Conservation (phyloP, 2,797 vertebrate genomes). For the Galagoides demidoff region DNA sequence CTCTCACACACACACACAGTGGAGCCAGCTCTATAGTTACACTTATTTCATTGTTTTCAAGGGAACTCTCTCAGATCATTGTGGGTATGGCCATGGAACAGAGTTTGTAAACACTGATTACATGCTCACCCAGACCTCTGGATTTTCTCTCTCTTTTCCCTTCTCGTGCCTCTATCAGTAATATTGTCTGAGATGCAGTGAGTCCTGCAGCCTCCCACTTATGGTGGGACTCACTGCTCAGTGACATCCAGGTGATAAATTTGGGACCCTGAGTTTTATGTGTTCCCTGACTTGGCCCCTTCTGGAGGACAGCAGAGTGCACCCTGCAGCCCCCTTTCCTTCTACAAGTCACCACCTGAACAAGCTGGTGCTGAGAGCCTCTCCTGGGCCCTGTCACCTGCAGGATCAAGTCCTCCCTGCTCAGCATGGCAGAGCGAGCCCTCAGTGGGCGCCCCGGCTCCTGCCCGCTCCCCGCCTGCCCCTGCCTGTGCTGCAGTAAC, state of each 20-base stretch:
- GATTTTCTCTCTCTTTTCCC: neutral
- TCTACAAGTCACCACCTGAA: neutral
- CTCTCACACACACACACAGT: neutral
- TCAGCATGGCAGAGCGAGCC: neutral
- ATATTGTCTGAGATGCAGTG: neutral
- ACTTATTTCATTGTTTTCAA: conserved; percentile 18
- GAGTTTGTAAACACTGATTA: neutral
- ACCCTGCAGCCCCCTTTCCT: neutral
- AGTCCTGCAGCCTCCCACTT: neutral
- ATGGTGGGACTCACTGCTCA: neutral
- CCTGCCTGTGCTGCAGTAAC: neutral
- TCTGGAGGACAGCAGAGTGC: neutral
- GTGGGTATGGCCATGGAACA: neutral
- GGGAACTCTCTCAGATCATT: neutral
- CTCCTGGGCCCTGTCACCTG: neutral
- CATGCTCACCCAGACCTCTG: neutral
- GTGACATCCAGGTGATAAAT: neutral
- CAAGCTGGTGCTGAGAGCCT: neutral
- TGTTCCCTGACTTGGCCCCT: neutral
- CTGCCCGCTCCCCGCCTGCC: neutral
- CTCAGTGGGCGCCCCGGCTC: neutral
- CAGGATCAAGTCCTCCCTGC: neutral
- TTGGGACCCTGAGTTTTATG: neutral
- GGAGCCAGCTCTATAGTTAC: neutral
- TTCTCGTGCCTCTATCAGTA: neutral